A percentile compares a stretch with the other conserved stretches of the same genome.
Evolutionary conservation across 2,797 vertebrate species (phyloP).

Genomic region (Cossypha heuglini): DNA sequence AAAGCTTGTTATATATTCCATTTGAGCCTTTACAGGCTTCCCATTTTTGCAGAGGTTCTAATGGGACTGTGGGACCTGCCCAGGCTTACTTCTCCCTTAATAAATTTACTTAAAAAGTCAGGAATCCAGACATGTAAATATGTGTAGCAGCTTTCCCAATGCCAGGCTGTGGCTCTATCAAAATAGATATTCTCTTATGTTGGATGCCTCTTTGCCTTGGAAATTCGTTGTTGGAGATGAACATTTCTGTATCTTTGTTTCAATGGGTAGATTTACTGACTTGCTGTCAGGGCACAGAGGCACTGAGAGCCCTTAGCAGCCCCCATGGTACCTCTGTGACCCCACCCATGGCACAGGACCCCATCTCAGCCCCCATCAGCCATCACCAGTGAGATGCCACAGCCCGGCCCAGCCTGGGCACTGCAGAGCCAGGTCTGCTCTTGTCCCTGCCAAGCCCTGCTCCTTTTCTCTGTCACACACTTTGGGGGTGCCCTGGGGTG

Average conservation of each 20-base stretch:
- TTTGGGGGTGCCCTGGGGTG: not conserved
- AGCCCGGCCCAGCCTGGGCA: not conserved
- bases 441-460: not conserved
- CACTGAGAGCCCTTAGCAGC: not conserved
- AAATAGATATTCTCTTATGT: not conserved
- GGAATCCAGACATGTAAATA: not conserved
- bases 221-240: not conserved
- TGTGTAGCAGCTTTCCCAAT: not conserved
- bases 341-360: not conserved
- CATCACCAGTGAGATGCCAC: not conserved
- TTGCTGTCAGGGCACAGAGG: not conserved
- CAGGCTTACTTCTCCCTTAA: not conserved
- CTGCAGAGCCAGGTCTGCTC: accelerated
- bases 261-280: not conserved
- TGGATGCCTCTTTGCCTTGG: not conserved
- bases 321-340: not conserved
- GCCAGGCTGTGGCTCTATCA: not conserved
- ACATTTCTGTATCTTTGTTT: not conserved
- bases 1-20: not conserved
- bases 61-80: not conserved
- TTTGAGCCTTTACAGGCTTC: not conserved
- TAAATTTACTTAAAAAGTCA: not conserved
- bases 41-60: not conserved
- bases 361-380: not conserved
- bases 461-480: not conserved